phyloP scores from a whole-genome alignment of 2,888 invertebrate species.

The Himalopsyche tibetana region DNA sequence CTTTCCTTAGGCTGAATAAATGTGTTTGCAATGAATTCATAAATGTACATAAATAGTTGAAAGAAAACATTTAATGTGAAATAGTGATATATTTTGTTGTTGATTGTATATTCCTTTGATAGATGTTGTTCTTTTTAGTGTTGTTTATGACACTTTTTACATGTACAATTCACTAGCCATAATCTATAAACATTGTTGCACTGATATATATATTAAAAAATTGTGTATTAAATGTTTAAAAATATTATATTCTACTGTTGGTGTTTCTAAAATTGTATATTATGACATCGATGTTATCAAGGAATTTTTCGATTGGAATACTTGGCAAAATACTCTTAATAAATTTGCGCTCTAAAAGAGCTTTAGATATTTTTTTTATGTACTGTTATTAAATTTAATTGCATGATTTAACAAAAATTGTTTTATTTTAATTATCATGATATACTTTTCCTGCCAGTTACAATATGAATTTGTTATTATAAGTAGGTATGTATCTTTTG shows the following conservation, averaged over 20 bases:
- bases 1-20: conserved; percentile 3
- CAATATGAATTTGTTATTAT: conserved; percentile 30
- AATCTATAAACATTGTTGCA: conserved; percentile 31
- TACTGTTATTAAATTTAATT: conserved; percentile 12
- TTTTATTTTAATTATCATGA: conserved; percentile 8
- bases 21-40: not conserved
- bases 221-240: conserved; percentile 35
- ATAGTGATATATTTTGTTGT: conserved; percentile 32
- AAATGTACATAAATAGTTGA: conserved; percentile 16
- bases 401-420: not conserved
- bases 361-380: conserved; percentile 13
- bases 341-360: not conserved
- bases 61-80: conserved; percentile 6
- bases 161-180: conserved; percentile 37
- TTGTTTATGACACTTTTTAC: not conserved
- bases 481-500: conserved; percentile 7
- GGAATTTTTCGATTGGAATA: conserved; percentile 11
- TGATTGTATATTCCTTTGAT: conserved; percentile 35
- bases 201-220: conserved; percentile 27
- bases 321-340: not conserved
- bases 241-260: conserved; percentile 38
- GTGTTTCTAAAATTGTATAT: conserved; percentile 35
- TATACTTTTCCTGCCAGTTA: conserved; percentile 40
- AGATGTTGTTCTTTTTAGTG: conserved; percentile 29
- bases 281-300: conserved; percentile 36